Percentiles rank a stretch among this genome's conserved stretches.
phyloP scores from a whole-genome alignment of 1,140 invertebrate genomes.

The Subanguina moxae region DNA sequence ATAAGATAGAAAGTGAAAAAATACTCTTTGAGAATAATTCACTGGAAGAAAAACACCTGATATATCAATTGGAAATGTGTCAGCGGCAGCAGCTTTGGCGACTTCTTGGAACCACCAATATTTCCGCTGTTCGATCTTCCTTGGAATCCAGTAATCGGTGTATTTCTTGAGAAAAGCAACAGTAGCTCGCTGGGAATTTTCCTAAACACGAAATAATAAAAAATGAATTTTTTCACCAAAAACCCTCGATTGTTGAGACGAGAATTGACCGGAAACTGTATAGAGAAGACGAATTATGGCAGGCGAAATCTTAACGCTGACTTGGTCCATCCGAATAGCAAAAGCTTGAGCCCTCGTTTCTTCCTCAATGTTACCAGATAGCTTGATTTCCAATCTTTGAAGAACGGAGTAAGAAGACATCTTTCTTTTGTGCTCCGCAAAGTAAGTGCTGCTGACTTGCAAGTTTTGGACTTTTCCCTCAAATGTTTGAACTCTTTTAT shows the following conservation, averaged over 20 bases:
- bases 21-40: too few species aligned
- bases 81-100: too few species aligned
- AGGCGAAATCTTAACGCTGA: conserved; percentile 76
- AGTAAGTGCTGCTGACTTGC: conserved; percentile 68
- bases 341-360: conserved; percentile 66
- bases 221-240: too few species aligned
- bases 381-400: conserved; percentile 72
- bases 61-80: too few species aligned
- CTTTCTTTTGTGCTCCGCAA: conserved; percentile 40
- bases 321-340: conserved; percentile 72
- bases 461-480: conserved; percentile 70
- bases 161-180: conserved; percentile 41
- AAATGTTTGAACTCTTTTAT: conserved; percentile 38
- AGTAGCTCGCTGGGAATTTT: conserved; percentile 15
- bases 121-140: conserved; percentile 41
- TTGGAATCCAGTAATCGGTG: conserved; percentile 52
- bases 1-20: too few species aligned
- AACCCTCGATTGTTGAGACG: conserved; percentile 58
- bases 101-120: conserved; percentile 52
- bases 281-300: conserved; percentile 80
- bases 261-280: conserved; percentile 70
- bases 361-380: conserved; percentile 68
- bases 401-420: conserved; percentile 65
- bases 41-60: too few species aligned
- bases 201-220: too few species aligned